These are phyloP conservation scores for Euphonia xanthogaster DNA, from an alignment of 2,797 vertebrate genomes.

Conservation along the genomic window DNA sequence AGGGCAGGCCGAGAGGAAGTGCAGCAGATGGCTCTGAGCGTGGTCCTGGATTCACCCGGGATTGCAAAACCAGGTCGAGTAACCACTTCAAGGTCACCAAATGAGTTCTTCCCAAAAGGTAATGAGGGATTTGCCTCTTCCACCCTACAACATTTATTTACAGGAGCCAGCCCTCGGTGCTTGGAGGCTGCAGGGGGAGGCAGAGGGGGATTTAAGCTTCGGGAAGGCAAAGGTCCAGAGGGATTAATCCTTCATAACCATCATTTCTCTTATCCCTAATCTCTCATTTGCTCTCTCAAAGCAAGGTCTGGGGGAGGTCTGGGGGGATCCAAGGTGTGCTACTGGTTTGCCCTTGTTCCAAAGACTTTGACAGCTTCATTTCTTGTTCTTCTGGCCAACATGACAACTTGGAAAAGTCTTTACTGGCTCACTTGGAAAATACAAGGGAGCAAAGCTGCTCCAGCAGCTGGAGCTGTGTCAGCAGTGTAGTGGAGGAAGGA, in stretches of 20 bases:
- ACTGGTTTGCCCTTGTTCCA: not conserved
- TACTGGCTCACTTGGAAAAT: not conserved
- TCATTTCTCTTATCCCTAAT: not conserved
- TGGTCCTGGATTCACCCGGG: not conserved
- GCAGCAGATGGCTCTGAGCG: constrained; percentile 22
- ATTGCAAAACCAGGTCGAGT: not conserved
- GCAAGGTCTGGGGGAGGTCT: not conserved
- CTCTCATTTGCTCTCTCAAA: not conserved
- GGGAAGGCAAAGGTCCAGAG: not conserved
- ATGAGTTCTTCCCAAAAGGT: not conserved
- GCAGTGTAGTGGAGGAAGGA: not conserved
- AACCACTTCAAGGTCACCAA: constrained; percentile 24
- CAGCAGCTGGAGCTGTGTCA: not conserved
- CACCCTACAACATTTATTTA: not conserved
- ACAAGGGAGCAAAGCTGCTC: not conserved
- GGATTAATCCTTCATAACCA: constrained; percentile 31
- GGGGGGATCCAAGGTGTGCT: not conserved
- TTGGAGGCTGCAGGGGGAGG: not conserved
- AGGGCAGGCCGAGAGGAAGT: not conserved
- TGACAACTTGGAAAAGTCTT: not conserved
- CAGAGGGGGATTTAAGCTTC: constrained; percentile 13
- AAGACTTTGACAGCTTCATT: not conserved
- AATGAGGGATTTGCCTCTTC: constrained; percentile 43
- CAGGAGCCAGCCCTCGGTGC: not conserved
- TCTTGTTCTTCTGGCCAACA: not conserved